Base-by-base conservation (phyloP, 2,888 invertebrate genomes). In the Deilephila porcellus region DNA sequence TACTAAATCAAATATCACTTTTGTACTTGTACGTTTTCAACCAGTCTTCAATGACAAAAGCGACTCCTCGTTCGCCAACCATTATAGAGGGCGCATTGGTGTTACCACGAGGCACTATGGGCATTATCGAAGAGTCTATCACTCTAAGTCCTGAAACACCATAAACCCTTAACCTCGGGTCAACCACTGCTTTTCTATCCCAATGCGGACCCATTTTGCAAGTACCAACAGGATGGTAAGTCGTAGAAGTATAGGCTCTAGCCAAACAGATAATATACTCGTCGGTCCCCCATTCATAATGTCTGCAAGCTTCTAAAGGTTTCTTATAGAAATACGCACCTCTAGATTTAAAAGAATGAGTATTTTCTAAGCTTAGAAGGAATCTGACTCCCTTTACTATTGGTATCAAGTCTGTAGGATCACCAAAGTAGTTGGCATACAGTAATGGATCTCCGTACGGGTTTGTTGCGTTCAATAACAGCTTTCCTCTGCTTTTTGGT, bases 101-200 rank as follows among this genome's bases (percentile, higher is more conserved):
- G 85, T 98, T 98, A 0, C 97, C 97, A 76, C 97, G 96, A 0
- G 96, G 93, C 45, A 98, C 96, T 0, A 90, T 91, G 0, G 98
- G 98, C 97, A 98, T 98, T 60, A 98, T 96, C 6, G 97, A 97
- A 0, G 97, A 96, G 85, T 98, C 98, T 0, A 96, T 96, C 0
- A 98, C 97, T 72, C 97, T 93, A 0, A 97, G 84, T 4, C 95
- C 89, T 7, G 79, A 72, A 0, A 91, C 73, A 0, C 97, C 97
- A 73, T 96, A 95, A 0, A 98, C 96, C 71, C 93, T 94, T 4
- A 98, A 86, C 74, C 96, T 90, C 0, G 96, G 95, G 86, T 97
- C 96, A 0, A 97, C 97, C 0, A 97, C 97, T 0, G 97, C 90
- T 4, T 80, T 88, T 0, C 85, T 82, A 80, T 97, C 96, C 74